Percentiles rank a stretch among this genome's conserved stretches.
Evolutionary conservation across 2,888 invertebrate species (phyloP).

Genomic region (Polydrusus pterygomalis): DNA sequence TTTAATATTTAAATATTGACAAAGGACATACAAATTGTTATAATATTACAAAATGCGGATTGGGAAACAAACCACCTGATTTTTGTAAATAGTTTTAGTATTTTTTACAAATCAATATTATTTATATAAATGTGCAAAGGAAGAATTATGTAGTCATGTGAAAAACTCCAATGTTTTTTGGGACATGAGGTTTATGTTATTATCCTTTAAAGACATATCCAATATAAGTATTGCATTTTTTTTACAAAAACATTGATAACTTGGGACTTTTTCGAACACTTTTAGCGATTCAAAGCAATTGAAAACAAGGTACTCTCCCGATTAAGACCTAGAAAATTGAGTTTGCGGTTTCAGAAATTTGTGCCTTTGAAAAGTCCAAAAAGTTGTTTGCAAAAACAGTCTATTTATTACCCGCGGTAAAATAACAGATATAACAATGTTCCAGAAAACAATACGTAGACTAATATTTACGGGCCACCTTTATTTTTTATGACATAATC

Average conservation of each 20-base stretch:
- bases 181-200: not conserved
- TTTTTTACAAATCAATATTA: conserved; percentile 29
- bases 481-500: conserved; percentile 22
- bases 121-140: conserved; percentile 33
- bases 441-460: conserved; percentile 9
- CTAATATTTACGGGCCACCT: conserved; percentile 19
- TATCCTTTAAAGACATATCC: conserved; percentile 2
- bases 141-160: conserved; percentile 5
- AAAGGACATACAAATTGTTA: conserved; percentile 4
- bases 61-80: not conserved
- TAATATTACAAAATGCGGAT: conserved; percentile 8
- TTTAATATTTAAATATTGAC: conserved; percentile 46
- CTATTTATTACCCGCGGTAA: not conserved
- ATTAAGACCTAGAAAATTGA: too few relatives aligned
- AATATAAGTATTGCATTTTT: conserved; percentile 4
- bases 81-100: conserved; percentile 27
- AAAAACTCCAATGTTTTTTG: conserved; percentile 14
- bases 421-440: not conserved
- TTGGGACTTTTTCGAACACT: too few relatives aligned
- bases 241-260: not conserved
- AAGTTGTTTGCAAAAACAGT: too few relatives aligned
- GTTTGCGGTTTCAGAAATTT: too few relatives aligned
- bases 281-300: too few relatives aligned
- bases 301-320: too few relatives aligned
- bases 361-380: too few relatives aligned